Percentiles rank a stretch among this genome's conserved stretches.
Evolutionary conservation across 2,888 invertebrate genomes (phyloP).

Genomic region (Notodonta ziczac): DNA sequence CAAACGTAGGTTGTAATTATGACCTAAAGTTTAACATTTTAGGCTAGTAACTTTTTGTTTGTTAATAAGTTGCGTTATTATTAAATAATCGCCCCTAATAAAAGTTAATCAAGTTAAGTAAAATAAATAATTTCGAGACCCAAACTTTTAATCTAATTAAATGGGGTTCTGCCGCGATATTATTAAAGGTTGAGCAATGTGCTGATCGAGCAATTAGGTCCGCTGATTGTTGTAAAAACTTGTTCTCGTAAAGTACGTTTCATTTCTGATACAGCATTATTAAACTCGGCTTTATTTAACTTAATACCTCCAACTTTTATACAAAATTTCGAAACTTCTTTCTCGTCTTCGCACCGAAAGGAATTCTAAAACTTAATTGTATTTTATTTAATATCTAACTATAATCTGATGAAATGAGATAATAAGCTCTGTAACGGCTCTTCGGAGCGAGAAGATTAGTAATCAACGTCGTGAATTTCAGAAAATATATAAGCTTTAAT

Average conservation of each 20-base stretch:
- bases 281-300: slow-evolving; percentile 6
- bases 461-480: not conserved
- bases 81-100: too few species aligned
- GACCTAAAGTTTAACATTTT: too few species aligned
- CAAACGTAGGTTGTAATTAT: too few species aligned
- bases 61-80: too few species aligned
- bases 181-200: slow-evolving; percentile 6
- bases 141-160: not conserved
- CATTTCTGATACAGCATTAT: slow-evolving; percentile 14
- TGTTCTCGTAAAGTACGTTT: not conserved
- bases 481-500: not conserved
- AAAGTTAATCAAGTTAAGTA: too few species aligned
- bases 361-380: not conserved
- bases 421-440: not conserved
- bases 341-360: too few species aligned
- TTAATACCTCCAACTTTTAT: too few species aligned
- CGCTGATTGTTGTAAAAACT: slow-evolving; percentile 13
- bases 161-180: not conserved
- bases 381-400: slow-evolving; percentile 1
- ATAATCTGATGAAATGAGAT: not conserved
- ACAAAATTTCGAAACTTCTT: too few species aligned
- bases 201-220: slow-evolving; percentile 11
- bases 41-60: too few species aligned
- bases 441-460: not conserved
- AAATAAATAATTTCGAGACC: too few species aligned